These are phyloP conservation scores for Venusia cambrica DNA, from an alignment of 2,888 invertebrate genomes.

Conservation along the genomic window DNA sequence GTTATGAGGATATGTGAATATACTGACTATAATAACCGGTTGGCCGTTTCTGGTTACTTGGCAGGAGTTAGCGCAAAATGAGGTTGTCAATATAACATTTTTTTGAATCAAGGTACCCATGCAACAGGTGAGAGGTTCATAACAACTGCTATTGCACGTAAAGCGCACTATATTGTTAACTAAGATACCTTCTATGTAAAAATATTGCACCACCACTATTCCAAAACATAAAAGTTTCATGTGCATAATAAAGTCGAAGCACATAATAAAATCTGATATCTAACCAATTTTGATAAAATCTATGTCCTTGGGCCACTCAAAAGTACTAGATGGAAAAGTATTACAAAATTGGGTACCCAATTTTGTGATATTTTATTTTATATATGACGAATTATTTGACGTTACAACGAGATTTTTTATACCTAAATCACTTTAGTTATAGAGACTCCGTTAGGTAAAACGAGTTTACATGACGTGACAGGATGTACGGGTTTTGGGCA, in stretches of 20 bases:
- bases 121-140: slow-evolving; percentile 37
- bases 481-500: no score
- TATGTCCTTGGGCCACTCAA: no score
- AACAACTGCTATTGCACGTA: slow-evolving; percentile 37
- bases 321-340: no score
- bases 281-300: slow-evolving; percentile 1
- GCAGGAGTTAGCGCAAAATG: slow-evolving; percentile 50
- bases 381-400: no score
- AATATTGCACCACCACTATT: slow-evolving; percentile 7
- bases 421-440: no score
- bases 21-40: slow-evolving; percentile 24
- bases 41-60: slow-evolving; percentile 27
- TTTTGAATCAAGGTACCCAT: slow-evolving; percentile 46
- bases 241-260: slow-evolving; percentile 4
- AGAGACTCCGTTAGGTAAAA: no score
- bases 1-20: slow-evolving; percentile 27
- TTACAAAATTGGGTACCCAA: no score
- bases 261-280: slow-evolving; percentile 7
- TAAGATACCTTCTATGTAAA: slow-evolving; percentile 28
- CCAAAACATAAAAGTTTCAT: slow-evolving; percentile 10
- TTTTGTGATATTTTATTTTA: no score
- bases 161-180: slow-evolving; percentile 38
- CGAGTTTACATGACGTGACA: no score
- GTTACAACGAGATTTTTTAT: no score
- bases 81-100: slow-evolving; percentile 45